Percentiles rank a stretch among this genome's conserved stretches.
phyloP scores from a whole-genome alignment of 2,888 invertebrate genomes.

The Parnassius mnemosyne region DNA sequence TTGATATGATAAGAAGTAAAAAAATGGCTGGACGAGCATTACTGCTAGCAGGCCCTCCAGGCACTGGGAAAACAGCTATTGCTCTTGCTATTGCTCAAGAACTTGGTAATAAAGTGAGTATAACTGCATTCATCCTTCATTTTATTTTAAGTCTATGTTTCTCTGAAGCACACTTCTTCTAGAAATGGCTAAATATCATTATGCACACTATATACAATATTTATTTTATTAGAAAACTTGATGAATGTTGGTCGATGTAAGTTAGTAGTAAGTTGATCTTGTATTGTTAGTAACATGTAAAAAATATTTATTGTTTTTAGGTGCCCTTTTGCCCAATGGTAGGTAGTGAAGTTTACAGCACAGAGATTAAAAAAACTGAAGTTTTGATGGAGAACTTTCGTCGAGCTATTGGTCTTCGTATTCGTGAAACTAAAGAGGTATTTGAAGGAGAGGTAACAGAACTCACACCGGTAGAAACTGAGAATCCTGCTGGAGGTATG shows the following conservation, averaged over 20 bases:
- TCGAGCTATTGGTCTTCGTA: constrained; percentile 96
- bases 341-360: constrained; percentile 96
- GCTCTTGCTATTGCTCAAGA: constrained; percentile 99
- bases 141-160: not conserved
- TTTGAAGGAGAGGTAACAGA: constrained; percentile 99
- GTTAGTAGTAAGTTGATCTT: no score
- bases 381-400: constrained; percentile 99
- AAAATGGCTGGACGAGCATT: constrained; percentile 99
- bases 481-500: constrained; percentile 94
- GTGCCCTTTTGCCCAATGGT: constrained; percentile 97
- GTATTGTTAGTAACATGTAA: no score
- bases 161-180: no score
- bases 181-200: no score
- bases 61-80: constrained; percentile 98
- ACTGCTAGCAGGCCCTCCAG: constrained; percentile 96
- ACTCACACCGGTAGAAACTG: constrained; percentile 98
- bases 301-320: constrained; percentile 38
- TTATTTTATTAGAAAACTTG: no score
- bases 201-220: no score
- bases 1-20: constrained; percentile 97
- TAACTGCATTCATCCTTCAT: not conserved
- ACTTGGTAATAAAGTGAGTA: constrained; percentile 90
- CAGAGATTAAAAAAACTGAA: constrained; percentile 99
- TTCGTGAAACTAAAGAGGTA: constrained; percentile 98
- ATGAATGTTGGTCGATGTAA: no score